phyloP scores from a whole-genome alignment of 2,888 invertebrate species.

The Mactromeris polynyma region DNA sequence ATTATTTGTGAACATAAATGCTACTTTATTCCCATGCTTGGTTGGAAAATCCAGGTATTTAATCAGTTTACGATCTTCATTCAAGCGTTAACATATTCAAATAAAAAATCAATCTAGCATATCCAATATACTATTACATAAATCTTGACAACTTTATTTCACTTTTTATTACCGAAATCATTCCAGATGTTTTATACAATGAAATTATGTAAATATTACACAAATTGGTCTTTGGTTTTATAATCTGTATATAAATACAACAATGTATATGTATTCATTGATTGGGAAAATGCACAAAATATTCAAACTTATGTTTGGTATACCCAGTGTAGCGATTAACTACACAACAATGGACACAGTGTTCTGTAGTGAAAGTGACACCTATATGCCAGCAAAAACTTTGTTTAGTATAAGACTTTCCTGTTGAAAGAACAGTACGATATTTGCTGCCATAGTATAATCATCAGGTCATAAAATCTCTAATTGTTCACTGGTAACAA shows the following conservation, averaged over 20 bases:
- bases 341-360: not conserved
- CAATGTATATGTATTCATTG: not conserved
- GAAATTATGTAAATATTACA: conserved; percentile 1
- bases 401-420: not conserved
- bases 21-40: not conserved
- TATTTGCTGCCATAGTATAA: not conserved
- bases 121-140: conserved; percentile 5
- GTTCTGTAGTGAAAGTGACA: conserved; percentile 9
- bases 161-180: not conserved
- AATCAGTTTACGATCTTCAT: conserved; percentile 3
- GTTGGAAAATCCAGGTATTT: not conserved
- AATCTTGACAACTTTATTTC: conserved; percentile 17
- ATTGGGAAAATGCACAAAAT: not conserved
- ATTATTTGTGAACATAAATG: not conserved
- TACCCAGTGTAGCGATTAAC: conserved; percentile 11
- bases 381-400: not conserved
- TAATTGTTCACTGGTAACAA: not conserved
- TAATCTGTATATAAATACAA: not conserved
- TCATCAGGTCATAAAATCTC: not conserved
- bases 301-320: not conserved
- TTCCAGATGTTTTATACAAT: not conserved
- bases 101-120: conserved; percentile 33
- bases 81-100: not conserved
- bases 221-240: not conserved
- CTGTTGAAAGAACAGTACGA: not conserved